Evolutionary conservation across 2,888 invertebrate species (phyloP).

Genomic region (Lamproptera curius): DNA sequence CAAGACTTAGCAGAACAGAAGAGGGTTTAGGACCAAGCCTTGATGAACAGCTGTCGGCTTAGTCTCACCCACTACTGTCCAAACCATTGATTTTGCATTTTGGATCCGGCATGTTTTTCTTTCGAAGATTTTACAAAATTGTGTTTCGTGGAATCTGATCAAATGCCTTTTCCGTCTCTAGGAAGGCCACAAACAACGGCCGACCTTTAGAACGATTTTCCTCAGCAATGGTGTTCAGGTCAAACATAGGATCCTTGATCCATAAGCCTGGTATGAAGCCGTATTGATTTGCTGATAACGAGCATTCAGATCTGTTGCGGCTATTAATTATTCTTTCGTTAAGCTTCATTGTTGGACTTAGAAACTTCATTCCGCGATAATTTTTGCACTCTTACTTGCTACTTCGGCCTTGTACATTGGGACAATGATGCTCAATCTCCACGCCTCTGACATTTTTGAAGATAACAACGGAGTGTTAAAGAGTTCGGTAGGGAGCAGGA

Average conservation of each 20-base stretch:
- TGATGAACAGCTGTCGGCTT: not conserved
- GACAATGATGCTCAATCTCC: too few species aligned
- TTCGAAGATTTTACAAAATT: not conserved
- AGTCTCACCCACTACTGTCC: too few species aligned
- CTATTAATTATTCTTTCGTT: too few species aligned
- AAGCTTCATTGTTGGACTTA: not conserved
- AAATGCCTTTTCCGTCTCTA: too few species aligned
- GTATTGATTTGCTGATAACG: too few species aligned
- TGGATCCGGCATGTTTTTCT: not conserved
- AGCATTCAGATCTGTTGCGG: too few species aligned
- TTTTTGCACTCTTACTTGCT: not conserved
- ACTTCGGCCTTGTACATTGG: not conserved
- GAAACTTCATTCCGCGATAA: not conserved
- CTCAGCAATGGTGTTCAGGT: too few species aligned
- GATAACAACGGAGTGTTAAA: too few species aligned
- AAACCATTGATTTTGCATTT: not conserved
- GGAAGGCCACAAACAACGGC: too few species aligned
- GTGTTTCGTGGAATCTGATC: not conserved
- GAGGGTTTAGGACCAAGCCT: too few species aligned
- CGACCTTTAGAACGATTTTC: not conserved
- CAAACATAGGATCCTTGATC: too few species aligned
- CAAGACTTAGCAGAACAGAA: not conserved
- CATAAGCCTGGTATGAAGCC: not conserved
- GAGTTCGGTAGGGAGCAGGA: too few species aligned
- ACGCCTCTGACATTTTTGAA: not conserved